A percentile compares a stretch with the other conserved stretches of the same genome.
These are phyloP conservation scores for Fissipunctia ypsillon DNA, from an alignment of 2,888 invertebrate species.

Conservation along the genomic window DNA sequence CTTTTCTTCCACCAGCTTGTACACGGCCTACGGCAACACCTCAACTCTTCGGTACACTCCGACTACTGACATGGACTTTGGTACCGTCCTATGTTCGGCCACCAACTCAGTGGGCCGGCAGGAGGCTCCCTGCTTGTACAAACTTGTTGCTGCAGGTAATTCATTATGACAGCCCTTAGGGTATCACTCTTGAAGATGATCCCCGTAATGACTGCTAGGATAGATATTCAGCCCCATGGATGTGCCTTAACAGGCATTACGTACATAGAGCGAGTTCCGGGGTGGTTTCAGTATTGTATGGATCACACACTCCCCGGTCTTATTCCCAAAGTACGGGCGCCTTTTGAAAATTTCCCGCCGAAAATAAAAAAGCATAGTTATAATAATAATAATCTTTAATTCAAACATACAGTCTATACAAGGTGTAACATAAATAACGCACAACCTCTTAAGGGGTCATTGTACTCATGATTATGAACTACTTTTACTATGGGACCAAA, in stretches of 20 bases:
- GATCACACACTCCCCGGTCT: background rate
- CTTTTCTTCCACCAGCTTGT: slow-evolving; percentile 73
- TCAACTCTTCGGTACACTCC: slow-evolving; percentile 96
- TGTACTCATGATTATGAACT: no score
- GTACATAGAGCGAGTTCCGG: no score
- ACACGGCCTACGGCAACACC: slow-evolving; percentile 91
- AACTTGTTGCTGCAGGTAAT: slow-evolving; percentile 95
- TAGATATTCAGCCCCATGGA: background rate
- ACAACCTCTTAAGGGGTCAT: no score
- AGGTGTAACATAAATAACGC: no score
- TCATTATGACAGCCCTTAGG: background rate
- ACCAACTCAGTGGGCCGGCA: slow-evolving; percentile 95
- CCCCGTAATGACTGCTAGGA: background rate
- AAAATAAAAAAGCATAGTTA: no score
- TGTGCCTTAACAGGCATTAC: background rate
- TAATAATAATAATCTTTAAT: no score
- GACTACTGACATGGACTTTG: slow-evolving; percentile 95
- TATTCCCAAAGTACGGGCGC: background rate
- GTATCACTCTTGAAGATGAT: background rate
- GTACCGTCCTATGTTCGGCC: slow-evolving; percentile 95
- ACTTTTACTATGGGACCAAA: no score
- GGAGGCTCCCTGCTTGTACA: slow-evolving; percentile 95
- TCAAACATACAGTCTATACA: no score
- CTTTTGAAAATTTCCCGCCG: no score
- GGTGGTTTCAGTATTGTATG: background rate